phyloP scores from a whole-genome alignment of 1,140 invertebrate species.

The Drosophila tsacasi region DNA sequence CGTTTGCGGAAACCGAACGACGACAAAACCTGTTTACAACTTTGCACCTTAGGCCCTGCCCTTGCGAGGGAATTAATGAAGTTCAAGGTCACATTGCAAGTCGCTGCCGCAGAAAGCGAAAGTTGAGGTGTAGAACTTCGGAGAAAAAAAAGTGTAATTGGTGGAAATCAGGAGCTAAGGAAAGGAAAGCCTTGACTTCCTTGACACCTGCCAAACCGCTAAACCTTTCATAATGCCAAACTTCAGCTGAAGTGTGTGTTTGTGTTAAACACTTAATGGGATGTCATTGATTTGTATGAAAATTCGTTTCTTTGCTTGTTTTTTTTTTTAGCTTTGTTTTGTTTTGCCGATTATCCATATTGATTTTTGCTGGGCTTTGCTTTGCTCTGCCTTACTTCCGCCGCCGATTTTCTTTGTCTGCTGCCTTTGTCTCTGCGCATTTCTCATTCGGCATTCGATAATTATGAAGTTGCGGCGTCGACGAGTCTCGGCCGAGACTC shows the following conservation, averaged over 20 bases:
- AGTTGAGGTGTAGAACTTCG: conserved; percentile 1
- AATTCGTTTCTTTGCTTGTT: conserved; percentile 8
- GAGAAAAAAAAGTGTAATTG: background rate
- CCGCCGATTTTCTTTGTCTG: conserved; percentile 46
- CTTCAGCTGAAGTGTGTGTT: background rate
- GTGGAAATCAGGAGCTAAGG: background rate
- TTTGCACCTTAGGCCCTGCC: conserved; percentile 32
- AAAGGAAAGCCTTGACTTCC: background rate
- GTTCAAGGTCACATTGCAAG: conserved; percentile 46
- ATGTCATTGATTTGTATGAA: conserved; percentile 34
- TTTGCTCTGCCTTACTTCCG: conserved; percentile 46
- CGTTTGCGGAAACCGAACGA: conserved; percentile 11
- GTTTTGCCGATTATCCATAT: conserved; percentile 21
- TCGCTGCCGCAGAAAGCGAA: conserved; percentile 30
- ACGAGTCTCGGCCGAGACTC: conserved; percentile 32
- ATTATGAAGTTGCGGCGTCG: conserved; percentile 51
- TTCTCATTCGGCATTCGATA: conserved; percentile 37
- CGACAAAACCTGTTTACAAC: conserved; percentile 41
- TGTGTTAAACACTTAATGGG: conserved; percentile 10
- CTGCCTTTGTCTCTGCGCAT: conserved; percentile 30
- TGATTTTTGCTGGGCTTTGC: conserved; percentile 29
- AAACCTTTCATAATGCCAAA: background rate
- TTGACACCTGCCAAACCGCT: background rate
- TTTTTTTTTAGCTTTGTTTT: conserved; percentile 10
- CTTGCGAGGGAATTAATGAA: conserved; percentile 34